Base-by-base conservation (phyloP, 1,140 invertebrate genomes). In the Brachionus koreanus region DNA sequence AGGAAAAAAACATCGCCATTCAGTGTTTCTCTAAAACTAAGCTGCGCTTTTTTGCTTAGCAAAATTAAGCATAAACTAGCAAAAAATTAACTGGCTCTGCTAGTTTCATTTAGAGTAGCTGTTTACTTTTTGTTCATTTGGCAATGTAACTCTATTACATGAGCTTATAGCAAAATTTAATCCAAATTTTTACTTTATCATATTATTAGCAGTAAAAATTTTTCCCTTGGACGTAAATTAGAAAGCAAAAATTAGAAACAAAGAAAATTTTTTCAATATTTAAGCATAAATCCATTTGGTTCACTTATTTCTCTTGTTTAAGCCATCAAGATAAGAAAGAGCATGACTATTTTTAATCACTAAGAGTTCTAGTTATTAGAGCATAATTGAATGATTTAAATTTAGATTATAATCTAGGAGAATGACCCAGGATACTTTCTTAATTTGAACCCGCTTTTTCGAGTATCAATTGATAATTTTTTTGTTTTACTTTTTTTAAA, bases 1-100 rank as follows among this genome's bases (percentile, higher is more conserved):
- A 29, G 29, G 10, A 63, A 63, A n/a, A 69, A 39, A 69, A 69
- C 65, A 69, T 69, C 65, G 65, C 65, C 65, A 69, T 69, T 69
- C 65, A 37, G 35, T 69, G 65, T 69, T 69, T 16, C n/a, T 63
- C n/a, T 37, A 57, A 16, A 16, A 16, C n/a, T 39, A 33, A 69
- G 29, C 16, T 39, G 65, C 19, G 65, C 65, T 69, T 69, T 16
- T 37, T 69, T 67, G 25, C 57, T 25, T 25, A 29, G 57, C 63
- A 65, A 65, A 65, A 33, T 65, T 65, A 33, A 65, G 19, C 49
- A 16, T 19, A 23, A 16, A 25, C 63, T 33, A 33, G 33, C 63
- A 65, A 65, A 25, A 10, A 65, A 29, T 65, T 33, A 6, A 37
- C 63, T 65, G 23, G 57, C 19, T 63, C 57, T 23, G 19, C 19